Conservation (phyloP, 2,113 vertebrate genomes). For the Ranitomeya variabilis region DNA sequence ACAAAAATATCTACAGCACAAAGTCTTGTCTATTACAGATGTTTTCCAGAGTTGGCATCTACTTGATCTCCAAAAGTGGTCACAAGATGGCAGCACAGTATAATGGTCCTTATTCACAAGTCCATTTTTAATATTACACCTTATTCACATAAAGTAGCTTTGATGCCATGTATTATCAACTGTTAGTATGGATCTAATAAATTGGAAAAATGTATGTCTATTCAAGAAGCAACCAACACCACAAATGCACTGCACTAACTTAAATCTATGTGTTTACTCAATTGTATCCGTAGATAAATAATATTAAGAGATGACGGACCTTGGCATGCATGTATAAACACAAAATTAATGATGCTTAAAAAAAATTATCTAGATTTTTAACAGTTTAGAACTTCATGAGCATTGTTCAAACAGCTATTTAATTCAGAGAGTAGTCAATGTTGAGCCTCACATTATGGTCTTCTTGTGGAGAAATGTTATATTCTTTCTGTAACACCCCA, state of each 20-base stretch:
- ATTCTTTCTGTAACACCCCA: too few species aligned
- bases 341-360: neutral
- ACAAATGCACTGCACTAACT: neutral
- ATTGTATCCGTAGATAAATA: neutral
- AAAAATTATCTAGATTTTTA: neutral
- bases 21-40: neutral
- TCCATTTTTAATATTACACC: neutral
- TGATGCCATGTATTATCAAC: neutral
- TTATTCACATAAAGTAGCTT: neutral
- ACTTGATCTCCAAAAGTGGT: neutral
- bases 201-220: neutral
- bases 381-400: too few species aligned
- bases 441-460: too few species aligned
- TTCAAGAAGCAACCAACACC: neutral
- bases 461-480: too few species aligned
- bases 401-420: too few species aligned
- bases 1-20: neutral
- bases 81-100: constrained; percentile 28
- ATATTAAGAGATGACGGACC: neutral
- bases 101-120: neutral
- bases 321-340: neutral
- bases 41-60: neutral
- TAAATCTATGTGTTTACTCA: neutral
- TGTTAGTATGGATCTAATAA: neutral
- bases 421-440: too few species aligned